Conservation (phyloP, 2,113 vertebrate genomes). For the Malurus melanocephalus region DNA sequence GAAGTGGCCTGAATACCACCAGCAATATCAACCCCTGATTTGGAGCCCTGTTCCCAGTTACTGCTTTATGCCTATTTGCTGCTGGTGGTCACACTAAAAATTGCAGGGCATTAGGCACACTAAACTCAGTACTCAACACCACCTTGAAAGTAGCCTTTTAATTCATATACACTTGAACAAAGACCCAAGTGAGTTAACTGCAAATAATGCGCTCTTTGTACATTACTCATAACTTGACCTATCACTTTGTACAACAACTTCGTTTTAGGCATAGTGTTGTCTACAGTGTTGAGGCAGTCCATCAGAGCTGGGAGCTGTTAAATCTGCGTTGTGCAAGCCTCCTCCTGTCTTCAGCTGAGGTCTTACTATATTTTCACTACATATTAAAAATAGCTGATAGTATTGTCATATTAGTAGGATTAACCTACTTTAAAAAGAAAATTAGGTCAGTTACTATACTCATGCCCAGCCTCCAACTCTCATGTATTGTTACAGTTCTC, state of each 20-base stretch:
- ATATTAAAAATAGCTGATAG: neutral
- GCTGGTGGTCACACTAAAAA: neutral
- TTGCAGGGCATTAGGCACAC: neutral
- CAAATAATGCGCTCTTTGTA: neutral
- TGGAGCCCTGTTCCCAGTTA: neutral
- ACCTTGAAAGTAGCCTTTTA: neutral
- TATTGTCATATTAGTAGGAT: neutral
- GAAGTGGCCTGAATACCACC: neutral
- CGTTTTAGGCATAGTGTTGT: neutral
- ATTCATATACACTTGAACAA: neutral
- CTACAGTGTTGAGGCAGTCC: neutral
- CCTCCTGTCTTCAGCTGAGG: neutral
- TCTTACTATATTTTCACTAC: neutral
- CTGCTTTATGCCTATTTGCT: neutral
- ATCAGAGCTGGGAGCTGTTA: neutral
- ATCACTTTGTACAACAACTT: neutral
- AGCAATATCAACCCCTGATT: neutral
- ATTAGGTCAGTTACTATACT: constrained; percentile 28
- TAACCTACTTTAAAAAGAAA: constrained; percentile 25
- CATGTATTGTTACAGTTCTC: neutral
- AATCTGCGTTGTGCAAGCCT: neutral
- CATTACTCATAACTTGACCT: neutral
- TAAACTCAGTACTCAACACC: neutral
- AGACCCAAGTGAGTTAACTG: neutral
- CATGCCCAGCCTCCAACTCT: neutral